Evolutionary conservation across 53 echinoderm and acorn worm species (phyloP), one percentile per base, ranked within the genome.

Genomic region (Paracentrotus lividus): DNA sequence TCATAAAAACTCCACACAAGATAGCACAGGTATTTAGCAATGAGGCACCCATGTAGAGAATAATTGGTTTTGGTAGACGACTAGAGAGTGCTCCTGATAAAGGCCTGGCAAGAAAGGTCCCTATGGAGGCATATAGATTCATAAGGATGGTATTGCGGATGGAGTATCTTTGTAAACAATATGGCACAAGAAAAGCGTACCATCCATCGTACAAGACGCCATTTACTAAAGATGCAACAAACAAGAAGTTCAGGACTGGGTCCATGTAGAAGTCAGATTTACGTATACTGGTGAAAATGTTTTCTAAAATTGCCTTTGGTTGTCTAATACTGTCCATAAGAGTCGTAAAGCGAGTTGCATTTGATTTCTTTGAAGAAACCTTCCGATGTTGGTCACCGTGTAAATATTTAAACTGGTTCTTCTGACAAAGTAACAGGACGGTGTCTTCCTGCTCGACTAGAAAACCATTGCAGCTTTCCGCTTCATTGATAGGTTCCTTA

Each of bases 161-260:
- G n/a, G 45, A 45, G 84, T 38, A 26, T 8, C 84, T 84, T 27
- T 49, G 84, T 9, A 34, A 16, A 42, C 38, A 36, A 42, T 42
- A 42, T 16, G 84, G 84, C 27, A 84, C 47, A 0, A 84, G 84
- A 49, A 84, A 84, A 8, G 84, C 45, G 13, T 84, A 49, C 84
- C 84, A 84, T 10, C 84, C 84, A 42, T 13, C 9, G 38, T 84
- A 49, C 5, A 84, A 3, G 16, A 77, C 77, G 40, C 77, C 77
- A 18, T 20, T 40, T 8, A 77, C 27, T 12, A 38, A 18, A 77
- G 0, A 40, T 40, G 18, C 34, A 14, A 38, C 43, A 43, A 40
- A 42, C 16, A 77, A 40, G 77, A 77, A 21, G 77, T 77, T 77
- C 0, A 77, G 7, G 3, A 77, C 27, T 43, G 77, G 77, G 23